Evolutionary conservation across 37 sponge, comb jelly and placozoan genomes (phyloP).

Genomic region (Geodia barretti): DNA sequence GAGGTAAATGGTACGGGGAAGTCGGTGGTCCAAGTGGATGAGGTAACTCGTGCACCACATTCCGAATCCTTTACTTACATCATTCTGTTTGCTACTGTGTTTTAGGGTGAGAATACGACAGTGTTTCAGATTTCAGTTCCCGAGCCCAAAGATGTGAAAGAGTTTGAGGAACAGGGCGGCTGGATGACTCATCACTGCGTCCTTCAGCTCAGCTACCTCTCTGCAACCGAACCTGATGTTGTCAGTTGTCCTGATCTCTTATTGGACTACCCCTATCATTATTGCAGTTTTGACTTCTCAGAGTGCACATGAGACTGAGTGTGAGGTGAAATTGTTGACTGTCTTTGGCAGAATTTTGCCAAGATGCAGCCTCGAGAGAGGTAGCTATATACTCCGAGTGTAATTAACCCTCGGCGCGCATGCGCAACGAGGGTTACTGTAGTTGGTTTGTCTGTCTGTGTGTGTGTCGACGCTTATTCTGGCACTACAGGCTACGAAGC

Average conservation of each 20-base stretch:
- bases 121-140: not conserved
- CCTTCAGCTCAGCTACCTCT: not conserved
- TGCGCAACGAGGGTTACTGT: no score
- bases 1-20: conserved; percentile 27
- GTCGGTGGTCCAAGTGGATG: not conserved
- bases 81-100: not conserved
- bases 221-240: not conserved
- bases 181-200: not conserved
- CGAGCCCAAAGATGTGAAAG: not conserved
- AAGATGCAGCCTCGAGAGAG: conserved; percentile 20
- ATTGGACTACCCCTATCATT: no score
- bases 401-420: not conserved
- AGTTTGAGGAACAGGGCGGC: not conserved
- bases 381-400: no score
- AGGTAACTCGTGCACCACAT: not conserved
- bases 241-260: no score
- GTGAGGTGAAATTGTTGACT: conserved; percentile 9
- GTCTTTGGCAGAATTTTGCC: conserved; percentile 33
- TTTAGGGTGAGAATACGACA: not conserved
- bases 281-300: no score
- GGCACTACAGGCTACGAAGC: no score
- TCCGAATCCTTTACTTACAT: not conserved
- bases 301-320: not conserved
- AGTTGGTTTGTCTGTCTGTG: no score
- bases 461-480: no score